phyloP scores from a whole-genome alignment of 2,888 invertebrate genomes.

The Euplagia quadripunctaria region DNA sequence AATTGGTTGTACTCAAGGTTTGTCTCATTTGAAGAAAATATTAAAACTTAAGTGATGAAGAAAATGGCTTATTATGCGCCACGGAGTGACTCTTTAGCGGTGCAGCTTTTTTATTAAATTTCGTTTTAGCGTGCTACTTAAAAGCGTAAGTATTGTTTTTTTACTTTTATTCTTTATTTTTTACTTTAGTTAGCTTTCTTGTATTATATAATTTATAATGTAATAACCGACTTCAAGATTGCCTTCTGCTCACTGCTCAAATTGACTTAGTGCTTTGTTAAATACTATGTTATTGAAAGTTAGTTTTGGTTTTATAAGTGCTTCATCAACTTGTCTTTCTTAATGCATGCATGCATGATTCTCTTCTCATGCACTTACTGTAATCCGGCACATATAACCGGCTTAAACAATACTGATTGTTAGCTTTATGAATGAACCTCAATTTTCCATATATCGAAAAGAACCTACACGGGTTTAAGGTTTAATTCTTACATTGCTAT shows the following conservation, averaged over 20 bases:
- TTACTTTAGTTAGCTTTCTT: background rate
- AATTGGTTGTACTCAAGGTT: too few species aligned
- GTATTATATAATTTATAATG: background rate
- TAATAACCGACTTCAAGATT: too few species aligned
- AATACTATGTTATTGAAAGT: background rate
- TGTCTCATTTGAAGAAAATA: too few species aligned
- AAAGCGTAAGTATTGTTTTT: constrained; percentile 6
- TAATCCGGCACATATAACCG: too few species aligned
- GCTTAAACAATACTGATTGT: background rate
- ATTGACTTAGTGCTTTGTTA: background rate
- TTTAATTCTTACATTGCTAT: background rate
- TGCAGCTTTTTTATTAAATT: background rate
- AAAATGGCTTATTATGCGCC: too few species aligned
- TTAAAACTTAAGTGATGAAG: too few species aligned
- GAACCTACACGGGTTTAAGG: background rate
- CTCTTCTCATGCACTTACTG: too few species aligned
- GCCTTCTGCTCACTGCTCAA: background rate
- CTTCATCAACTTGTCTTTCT: background rate
- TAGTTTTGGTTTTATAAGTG: background rate
- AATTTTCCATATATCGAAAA: background rate
- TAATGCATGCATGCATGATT: too few species aligned
- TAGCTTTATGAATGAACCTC: background rate
- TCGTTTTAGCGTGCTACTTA: background rate
- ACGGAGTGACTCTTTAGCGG: background rate
- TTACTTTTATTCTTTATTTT: background rate